A percentile compares a stretch with the other conserved stretches of the same genome.
These are phyloP conservation scores for Delphinapterus leucas DNA, from an alignment of 2,113 vertebrate genomes.

Conservation along the genomic window DNA sequence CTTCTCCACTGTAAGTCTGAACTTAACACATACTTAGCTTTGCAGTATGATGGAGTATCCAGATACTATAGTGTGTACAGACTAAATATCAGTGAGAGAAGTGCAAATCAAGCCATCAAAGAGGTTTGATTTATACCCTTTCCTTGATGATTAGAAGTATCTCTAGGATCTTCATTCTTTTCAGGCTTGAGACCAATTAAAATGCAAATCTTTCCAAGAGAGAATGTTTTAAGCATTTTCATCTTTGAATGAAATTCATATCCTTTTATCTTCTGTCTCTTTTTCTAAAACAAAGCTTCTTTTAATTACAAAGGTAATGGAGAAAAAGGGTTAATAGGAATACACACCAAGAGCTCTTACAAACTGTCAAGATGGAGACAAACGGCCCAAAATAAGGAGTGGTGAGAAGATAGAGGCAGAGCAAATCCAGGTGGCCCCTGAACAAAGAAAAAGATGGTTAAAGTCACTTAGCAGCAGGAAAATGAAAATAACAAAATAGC, in stretches of 20 bases:
- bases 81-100: neutral
- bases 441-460: neutral
- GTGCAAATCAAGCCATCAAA: neutral
- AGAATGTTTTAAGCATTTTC: slow-evolving; percentile 34
- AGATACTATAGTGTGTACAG: rapidly evolving
- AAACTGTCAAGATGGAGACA: neutral
- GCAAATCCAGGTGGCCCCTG: rapidly evolving
- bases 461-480: neutral
- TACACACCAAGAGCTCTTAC: neutral
- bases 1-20: neutral
- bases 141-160: neutral
- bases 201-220: slow-evolving; percentile 57
- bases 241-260: slow-evolving; percentile 40
- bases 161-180: slow-evolving; percentile 6
- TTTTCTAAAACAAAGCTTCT: slow-evolving; percentile 30
- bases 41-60: neutral
- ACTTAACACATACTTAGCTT: neutral
- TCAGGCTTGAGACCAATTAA: slow-evolving; percentile 52
- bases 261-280: slow-evolving; percentile 34
- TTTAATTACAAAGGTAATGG: neutral
- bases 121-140: neutral
- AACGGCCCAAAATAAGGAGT: neutral
- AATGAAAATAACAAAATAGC: neutral
- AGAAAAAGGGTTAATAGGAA: neutral
- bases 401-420: no score